phyloP scores from a whole-genome alignment of 2,797 vertebrate species.

The Scolopax rusticola region DNA sequence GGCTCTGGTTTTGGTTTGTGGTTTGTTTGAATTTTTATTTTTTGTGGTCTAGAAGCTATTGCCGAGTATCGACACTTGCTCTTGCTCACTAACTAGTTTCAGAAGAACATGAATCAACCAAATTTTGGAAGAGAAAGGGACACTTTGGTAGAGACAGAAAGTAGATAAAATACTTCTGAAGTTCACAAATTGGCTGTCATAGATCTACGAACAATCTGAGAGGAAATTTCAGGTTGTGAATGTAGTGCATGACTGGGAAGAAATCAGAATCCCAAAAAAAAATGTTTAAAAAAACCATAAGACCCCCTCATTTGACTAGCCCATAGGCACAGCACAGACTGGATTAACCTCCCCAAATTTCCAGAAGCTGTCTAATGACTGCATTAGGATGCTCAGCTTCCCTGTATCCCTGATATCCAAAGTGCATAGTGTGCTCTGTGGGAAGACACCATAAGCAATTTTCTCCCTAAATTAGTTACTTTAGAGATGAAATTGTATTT shows the following conservation, averaged over 20 bases:
- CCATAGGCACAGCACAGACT: neutral
- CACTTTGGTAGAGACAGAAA: rapidly evolving
- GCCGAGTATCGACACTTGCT: neutral
- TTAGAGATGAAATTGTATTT: neutral
- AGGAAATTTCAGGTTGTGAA: neutral
- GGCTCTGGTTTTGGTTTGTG: neutral
- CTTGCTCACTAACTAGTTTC: neutral
- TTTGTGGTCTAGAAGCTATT: neutral
- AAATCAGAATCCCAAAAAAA: neutral
- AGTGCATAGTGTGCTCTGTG: neutral
- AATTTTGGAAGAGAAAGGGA: neutral
- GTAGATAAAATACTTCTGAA: neutral
- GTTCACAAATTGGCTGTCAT: neutral
- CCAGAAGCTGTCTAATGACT: neutral
- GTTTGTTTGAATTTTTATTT: too few relatives aligned
- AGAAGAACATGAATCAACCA: neutral
- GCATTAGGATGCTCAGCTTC: rapidly evolving
- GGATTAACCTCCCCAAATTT: neutral
- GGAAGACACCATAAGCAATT: neutral
- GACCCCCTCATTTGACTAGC: neutral
- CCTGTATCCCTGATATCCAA: neutral
- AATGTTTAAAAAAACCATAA: neutral
- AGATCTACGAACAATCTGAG: neutral
- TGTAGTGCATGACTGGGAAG: neutral
- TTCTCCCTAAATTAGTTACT: neutral